Percentiles rank a stretch among this genome's conserved stretches.
Conservation (phyloP, 2,797 vertebrate genomes). For the Propithecus perrieri region DNA sequence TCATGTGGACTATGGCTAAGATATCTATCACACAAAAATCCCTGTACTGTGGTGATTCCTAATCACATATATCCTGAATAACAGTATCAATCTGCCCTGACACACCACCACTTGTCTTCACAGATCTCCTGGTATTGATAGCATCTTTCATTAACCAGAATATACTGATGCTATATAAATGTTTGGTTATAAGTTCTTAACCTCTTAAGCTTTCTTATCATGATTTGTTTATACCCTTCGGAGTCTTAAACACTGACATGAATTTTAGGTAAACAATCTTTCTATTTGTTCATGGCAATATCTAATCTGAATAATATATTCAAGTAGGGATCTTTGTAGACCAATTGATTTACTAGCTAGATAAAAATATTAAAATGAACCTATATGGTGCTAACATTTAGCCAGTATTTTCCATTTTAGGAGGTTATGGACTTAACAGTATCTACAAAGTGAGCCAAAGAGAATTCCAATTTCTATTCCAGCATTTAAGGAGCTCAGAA, state of each 20-base stretch:
- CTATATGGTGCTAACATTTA: not conserved
- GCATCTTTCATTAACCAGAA: constrained; percentile 26
- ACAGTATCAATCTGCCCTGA: not conserved
- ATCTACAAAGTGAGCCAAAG: not conserved
- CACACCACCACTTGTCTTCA: not conserved
- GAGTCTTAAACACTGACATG: not conserved
- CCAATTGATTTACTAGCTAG: not conserved
- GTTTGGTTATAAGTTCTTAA: not conserved
- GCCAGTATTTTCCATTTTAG: not conserved
- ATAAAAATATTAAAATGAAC: not conserved
- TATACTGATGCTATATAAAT: not conserved
- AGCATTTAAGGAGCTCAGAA: not conserved
- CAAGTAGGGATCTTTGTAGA: not conserved
- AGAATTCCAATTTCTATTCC: not conserved
- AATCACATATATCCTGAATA: constrained; percentile 10
- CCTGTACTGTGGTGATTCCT: not conserved
- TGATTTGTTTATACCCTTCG: not conserved
- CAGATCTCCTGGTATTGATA: not conserved
- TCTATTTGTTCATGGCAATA: not conserved
- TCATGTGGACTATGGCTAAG: not conserved
- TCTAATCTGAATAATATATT: not conserved
- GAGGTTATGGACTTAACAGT: not conserved
- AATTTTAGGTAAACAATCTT: not conserved
- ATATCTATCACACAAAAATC: not conserved
- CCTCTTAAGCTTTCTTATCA: not conserved